Evolutionary conservation across 2,797 vertebrate genomes (phyloP), one percentile per base, ranked within the genome.

Genomic region (Myotis daubentonii): DNA sequence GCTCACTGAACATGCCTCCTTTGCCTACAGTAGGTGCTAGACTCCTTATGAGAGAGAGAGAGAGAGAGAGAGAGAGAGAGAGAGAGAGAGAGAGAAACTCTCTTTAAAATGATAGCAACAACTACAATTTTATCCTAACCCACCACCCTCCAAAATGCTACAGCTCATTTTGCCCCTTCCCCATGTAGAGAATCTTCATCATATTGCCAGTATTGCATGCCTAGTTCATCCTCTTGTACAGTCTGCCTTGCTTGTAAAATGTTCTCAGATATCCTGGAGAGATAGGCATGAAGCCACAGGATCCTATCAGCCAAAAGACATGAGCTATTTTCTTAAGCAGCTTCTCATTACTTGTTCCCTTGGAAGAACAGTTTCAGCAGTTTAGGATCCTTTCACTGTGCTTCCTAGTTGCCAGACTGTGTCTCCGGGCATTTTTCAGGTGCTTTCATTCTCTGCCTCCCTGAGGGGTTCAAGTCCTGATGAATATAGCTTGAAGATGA

Each of bases 391-490:
- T 89, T 72, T 55, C 22, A 66, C 62, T 87, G 33, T 68, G 57
- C 8, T 30, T 89, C 25, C 38, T 91, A 7, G 1, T 17, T 87
- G 57, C 60, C 76, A 92, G 75, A 68, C 78, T 87, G 71, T 57
- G 60, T 53, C 78, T 96, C 53, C 6, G 11, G 65, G n/a, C 72
- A 53, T 83, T 75, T 93, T 85, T 94, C 49, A 41, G 68, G 17
- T 71, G 36, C 33, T 88, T 95, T 95, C 38, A 86, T 86, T 93
- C n/a, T 87, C 55, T 68, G 23, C 55, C 30, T 84, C 55, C 76
- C 44, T n/a, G 28, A 74, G 47, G 38, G 15, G 3, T 72, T 57
- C 65, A 74, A 72, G 28, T 91, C 57, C 53, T 66, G 19, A 84
- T 33, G 16, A 72, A 44, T 30, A 23, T 49, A 93, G 74, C 68